phyloP scores from a whole-genome alignment of 2,888 invertebrate species.

The Trachelus troglodyta region DNA sequence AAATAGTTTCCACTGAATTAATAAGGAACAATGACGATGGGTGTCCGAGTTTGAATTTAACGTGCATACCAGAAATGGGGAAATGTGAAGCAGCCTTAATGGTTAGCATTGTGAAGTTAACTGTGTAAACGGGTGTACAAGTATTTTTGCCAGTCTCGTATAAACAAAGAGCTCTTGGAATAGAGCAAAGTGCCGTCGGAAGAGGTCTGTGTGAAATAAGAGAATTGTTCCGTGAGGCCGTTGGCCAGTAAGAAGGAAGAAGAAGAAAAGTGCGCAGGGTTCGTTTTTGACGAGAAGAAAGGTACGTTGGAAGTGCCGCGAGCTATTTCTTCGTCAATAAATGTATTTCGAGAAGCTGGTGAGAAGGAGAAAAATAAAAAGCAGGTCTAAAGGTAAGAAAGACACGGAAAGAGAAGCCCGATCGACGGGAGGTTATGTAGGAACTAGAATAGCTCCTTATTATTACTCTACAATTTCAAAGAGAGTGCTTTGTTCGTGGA shows the following conservation, averaged over 20 bases:
- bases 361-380: neutral
- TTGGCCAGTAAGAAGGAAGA: neutral
- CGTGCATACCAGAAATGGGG: neutral
- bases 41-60: neutral
- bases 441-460: slow-evolving; percentile 1
- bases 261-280: neutral
- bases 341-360: neutral
- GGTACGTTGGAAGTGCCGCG: neutral
- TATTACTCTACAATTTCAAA: neutral
- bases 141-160: neutral
- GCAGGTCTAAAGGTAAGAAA: neutral
- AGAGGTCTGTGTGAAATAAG: neutral
- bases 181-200: neutral
- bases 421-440: neutral
- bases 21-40: neutral
- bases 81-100: neutral
- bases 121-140: neutral
- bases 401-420: neutral
- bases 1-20: neutral
- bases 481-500: slow-evolving; percentile 4
- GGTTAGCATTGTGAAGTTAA: neutral
- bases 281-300: neutral
- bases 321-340: neutral
- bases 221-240: neutral
- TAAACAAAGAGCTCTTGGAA: neutral